A percentile compares a stretch with the other conserved stretches of the same genome.
Evolutionary conservation across 2,113 vertebrate species (phyloP).

Genomic region (Bungarus multicinctus): DNA sequence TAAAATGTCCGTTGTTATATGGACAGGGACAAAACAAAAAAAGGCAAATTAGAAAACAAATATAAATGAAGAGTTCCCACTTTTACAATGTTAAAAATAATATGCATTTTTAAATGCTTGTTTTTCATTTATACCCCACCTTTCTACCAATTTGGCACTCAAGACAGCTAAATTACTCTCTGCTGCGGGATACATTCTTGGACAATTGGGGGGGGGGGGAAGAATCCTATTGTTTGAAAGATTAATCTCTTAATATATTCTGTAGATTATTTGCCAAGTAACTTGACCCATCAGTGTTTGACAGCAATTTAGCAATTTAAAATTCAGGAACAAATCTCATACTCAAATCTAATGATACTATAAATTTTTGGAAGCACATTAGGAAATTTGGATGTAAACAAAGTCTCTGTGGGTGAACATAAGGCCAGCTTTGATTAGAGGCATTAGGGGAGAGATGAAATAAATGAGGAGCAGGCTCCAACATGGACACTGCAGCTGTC

Average conservation of each 20-base stretch:
- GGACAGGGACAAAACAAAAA: not conserved
- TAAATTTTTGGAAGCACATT: not conserved
- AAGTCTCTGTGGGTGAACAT: not conserved
- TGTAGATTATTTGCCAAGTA: not conserved
- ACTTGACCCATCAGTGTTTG: not conserved
- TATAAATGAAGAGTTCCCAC: not conserved
- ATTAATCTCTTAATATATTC: not conserved
- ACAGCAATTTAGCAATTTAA: not conserved
- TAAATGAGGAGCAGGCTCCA: not conserved
- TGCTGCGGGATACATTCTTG: not conserved
- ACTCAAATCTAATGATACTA: not conserved
- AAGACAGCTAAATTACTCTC: not conserved
- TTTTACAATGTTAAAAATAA: not conserved
- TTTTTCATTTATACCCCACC: not conserved
- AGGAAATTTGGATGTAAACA: not conserved
- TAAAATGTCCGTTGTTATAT: not conserved
- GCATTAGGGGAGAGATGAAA: not conserved
- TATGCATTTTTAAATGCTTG: not conserved
- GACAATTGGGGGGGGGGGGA: accelerated
- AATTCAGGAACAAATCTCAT: not conserved
- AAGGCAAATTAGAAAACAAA: not conserved
- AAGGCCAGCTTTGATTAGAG: not conserved
- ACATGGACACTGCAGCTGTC: not conserved
- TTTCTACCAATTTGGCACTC: not conserved
- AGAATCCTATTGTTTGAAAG: not conserved